phyloP scores from a whole-genome alignment of 2,888 invertebrate species.

The Lasioglossum villosulum region DNA sequence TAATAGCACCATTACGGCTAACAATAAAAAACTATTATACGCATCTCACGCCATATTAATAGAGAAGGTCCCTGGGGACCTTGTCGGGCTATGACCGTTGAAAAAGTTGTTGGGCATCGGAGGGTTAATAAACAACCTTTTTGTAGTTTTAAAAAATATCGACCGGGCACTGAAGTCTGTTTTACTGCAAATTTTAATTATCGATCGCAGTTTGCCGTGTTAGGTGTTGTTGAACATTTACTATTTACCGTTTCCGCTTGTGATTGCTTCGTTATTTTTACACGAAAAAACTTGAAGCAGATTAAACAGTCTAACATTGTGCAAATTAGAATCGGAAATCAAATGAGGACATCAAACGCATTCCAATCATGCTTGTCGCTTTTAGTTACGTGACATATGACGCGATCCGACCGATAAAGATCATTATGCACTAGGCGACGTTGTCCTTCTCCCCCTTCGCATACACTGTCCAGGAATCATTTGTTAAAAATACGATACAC shows the following conservation, averaged over 20 bases:
- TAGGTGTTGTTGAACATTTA: background rate
- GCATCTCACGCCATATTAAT: no score
- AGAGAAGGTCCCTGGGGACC: no score
- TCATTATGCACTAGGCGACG: background rate
- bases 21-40: no score
- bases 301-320: background rate
- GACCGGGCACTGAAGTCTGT: background rate
- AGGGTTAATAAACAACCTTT: background rate
- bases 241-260: background rate
- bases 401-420: background rate
- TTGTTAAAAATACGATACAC: background rate
- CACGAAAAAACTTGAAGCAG: background rate
- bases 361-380: background rate
- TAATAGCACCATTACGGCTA: no score
- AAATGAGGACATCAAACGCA: background rate
- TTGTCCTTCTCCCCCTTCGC: background rate
- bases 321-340: background rate
- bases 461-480: background rate
- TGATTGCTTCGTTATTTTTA: background rate
- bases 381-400: slow-evolving; percentile 5
- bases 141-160: background rate
- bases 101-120: no score
- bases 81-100: no score
- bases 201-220: background rate
- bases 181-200: background rate